A percentile compares a stretch with the other conserved stretches of the same genome.
Evolutionary conservation across 2,797 vertebrate genomes (phyloP).

Genomic region (Neosilurus hyrtlii): DNA sequence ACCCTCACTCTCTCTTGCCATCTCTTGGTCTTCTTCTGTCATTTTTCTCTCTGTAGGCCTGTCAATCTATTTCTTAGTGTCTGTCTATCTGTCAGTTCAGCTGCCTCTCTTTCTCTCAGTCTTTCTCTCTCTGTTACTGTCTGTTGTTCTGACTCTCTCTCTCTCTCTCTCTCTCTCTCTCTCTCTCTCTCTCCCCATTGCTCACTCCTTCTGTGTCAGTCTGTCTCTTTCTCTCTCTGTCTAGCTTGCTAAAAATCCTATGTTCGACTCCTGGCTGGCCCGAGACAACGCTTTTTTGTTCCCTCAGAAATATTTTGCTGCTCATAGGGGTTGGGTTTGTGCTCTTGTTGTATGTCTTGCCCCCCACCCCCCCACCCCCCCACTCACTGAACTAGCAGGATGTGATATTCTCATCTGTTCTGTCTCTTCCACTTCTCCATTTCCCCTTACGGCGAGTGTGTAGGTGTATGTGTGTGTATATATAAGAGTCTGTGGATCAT

Average conservation of each 20-base stretch:
- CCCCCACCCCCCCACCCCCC: no score
- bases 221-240: neutral
- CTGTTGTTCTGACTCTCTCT: neutral
- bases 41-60: no score
- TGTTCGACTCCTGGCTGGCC: no score
- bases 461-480: neutral
- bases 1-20: no score
- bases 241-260: no score
- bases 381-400: neutral
- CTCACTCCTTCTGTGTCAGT: neutral
- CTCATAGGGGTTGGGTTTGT: no score
- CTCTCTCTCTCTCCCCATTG: neutral
- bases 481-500: neutral
- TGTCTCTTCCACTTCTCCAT: constrained; percentile 8
- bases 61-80: no score
- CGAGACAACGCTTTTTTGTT: no score
- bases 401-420: constrained; percentile 3
- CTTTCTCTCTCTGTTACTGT: neutral
- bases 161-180: neutral
- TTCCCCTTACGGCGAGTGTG: constrained; percentile 4
- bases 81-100: no score
- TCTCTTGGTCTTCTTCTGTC: no score
- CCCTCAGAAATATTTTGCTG: no score
- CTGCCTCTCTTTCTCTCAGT: neutral
- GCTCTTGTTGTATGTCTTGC: neutral